Base-by-base conservation (phyloP, 2,797 vertebrate species). In the Coccyzus lansbergi region DNA sequence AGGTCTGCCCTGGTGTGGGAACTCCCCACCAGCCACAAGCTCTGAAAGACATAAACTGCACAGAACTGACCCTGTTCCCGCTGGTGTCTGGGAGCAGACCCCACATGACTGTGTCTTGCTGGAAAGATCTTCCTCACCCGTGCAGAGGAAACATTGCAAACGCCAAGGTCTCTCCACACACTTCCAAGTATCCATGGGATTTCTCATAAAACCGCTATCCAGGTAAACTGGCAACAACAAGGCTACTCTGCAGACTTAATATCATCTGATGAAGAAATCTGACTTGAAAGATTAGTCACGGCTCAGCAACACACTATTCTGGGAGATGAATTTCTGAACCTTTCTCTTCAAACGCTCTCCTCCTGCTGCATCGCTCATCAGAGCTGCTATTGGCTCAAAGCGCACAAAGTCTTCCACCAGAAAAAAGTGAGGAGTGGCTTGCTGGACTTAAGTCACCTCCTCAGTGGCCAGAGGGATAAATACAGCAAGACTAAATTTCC, bases 351-450 rank as follows among this genome's bases (percentile, higher is more conserved):
- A 44, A 44, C 4, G 3, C 38, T 0, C 48, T 53, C 56, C 56
- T 46, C 79, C 56, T 4, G 38, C 10, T 0, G 17, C 4, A 7
- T 10, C 10, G 5, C 79, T 20, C 15, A 0, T 8, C 64, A 14
- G 38, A 1, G 28, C 3, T 8, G 63, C 77, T 17, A 4, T 18
- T 14, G 6, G 33, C n/a, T 12, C 46, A 36, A 34, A 51, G 55
- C 17, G 3, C 65, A 42, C 78, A 20, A 58, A 26, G 78, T 26
- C 24, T 42, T 28, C 12, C 40, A 44, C 65, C 36, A 10, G 34
- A 28, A 38, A 59, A 10, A 29, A 40, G 46, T 2, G 31, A 19
- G 31, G 36, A 55, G 65, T 24, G 65, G 16, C 65, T 70, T 11
- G 8, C 36, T 2, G 56, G 19, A 1, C 31, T 36, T 13, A 31